phyloP scores from a whole-genome alignment of 2,797 vertebrate genomes.

The Takifugu rubripes region DNA sequence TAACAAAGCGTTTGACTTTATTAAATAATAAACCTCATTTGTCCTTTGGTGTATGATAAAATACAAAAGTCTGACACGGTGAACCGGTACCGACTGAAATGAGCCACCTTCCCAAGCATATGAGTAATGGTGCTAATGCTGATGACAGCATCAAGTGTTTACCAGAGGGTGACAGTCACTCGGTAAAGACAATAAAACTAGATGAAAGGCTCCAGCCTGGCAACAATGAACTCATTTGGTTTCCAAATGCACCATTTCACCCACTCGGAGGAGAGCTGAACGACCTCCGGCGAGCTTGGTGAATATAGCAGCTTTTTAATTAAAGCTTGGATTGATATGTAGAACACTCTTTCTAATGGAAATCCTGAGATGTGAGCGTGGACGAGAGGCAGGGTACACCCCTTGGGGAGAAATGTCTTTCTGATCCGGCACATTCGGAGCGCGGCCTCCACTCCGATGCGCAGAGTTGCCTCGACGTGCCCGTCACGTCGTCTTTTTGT shows the following conservation, averaged over 20 bases:
- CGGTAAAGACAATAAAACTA: slow-evolving; percentile 60
- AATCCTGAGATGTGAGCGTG: slow-evolving; percentile 62
- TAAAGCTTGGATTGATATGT: slow-evolving; percentile 82
- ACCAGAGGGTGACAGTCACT: slow-evolving; percentile 72
- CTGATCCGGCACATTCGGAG: slow-evolving; percentile 16
- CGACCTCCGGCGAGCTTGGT: slow-evolving; percentile 57
- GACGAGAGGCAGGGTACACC: slow-evolving; percentile 32
- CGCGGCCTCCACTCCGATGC: slow-evolving; percentile 18
- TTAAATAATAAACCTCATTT: not conserved
- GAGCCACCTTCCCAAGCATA: slow-evolving; percentile 62
- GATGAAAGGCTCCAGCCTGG: slow-evolving; percentile 71
- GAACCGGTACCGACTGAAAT: slow-evolving; percentile 21
- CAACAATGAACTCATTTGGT: slow-evolving; percentile 77
- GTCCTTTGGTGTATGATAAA: not conserved
- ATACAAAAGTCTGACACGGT: slow-evolving; percentile 18
- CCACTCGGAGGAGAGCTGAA: slow-evolving; percentile 61
- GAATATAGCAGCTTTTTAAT: slow-evolving; percentile 85
- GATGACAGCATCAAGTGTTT: slow-evolving; percentile 75
- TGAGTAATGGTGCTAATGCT: slow-evolving; percentile 65
- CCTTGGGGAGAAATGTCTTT: slow-evolving; percentile 24
- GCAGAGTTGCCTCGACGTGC: slow-evolving; percentile 29
- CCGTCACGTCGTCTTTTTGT: slow-evolving; percentile 36
- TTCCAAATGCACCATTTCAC: slow-evolving; percentile 71
- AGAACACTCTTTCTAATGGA: slow-evolving; percentile 81
- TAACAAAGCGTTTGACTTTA: too few species aligned